These are phyloP conservation scores for Pitangus sulphuratus DNA, from an alignment of 2,797 vertebrate species.

Conservation along the genomic window DNA sequence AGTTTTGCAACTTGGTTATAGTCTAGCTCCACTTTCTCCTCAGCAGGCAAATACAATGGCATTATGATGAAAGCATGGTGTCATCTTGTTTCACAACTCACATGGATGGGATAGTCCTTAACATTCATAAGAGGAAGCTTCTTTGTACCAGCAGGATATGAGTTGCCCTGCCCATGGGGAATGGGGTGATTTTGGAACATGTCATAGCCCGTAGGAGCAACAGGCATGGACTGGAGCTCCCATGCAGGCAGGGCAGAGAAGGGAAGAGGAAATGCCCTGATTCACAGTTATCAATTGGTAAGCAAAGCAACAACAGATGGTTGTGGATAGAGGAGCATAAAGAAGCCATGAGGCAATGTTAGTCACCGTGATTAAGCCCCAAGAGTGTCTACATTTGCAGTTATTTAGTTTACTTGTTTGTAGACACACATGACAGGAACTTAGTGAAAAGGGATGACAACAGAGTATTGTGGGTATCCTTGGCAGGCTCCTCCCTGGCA, in stretches of 20 bases:
- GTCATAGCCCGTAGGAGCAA: not conserved
- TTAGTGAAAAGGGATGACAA: not conserved
- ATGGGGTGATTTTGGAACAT: not conserved
- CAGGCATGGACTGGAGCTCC: not conserved
- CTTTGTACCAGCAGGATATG: not conserved
- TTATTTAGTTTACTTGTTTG: slow-evolving; percentile 22
- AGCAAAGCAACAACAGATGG: slow-evolving; percentile 40
- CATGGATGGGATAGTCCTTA: not conserved
- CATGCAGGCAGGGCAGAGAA: not conserved
- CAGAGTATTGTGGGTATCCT: not conserved
- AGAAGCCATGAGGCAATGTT: slow-evolving; percentile 26
- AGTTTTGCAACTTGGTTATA: not conserved
- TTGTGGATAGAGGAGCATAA: not conserved
- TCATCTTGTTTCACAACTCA: not conserved
- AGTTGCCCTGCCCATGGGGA: not conserved
- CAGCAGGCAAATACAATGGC: not conserved
- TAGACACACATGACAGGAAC: not conserved
- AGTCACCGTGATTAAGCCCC: slow-evolving; percentile 37
- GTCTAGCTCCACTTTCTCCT: not conserved
- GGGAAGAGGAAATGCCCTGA: slow-evolving; percentile 1
- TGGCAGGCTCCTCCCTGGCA: not conserved
- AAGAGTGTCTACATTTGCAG: not conserved
- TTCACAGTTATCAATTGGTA: not conserved
- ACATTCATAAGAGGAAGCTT: not conserved
- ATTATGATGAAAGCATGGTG: not conserved